Base-by-base conservation (phyloP, 2,113 vertebrate genomes). In the Corynorhinus townsendii region DNA sequence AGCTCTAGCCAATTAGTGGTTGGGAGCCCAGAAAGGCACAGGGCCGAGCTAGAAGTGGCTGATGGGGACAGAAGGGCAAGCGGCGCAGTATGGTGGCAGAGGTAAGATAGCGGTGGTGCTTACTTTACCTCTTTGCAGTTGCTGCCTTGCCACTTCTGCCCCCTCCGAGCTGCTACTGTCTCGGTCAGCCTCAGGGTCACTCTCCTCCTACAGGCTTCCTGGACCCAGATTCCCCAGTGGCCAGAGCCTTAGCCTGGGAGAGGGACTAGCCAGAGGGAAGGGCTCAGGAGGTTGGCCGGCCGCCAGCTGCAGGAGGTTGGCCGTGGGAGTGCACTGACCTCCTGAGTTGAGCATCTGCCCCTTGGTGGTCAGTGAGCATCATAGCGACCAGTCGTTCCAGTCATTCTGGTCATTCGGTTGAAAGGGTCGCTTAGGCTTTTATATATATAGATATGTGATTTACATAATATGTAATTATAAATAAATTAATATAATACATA, bases 51-150 rank as follows among this genome's bases (percentile, higher is more conserved):
- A 93, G 52, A 3, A 89, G 81, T 81, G 30, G 77, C 15, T 30
- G 40, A 1, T n/a, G 89, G 38, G 54, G 93, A n/a, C 75, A 38
- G 92, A 5, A 5, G 33, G 19, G 35, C 8, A 0, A 73, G 90
- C 33, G 77, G 86, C 43, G 56, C 47, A 2, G 52, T 52, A 15
- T 52, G 62, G 87, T 68, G 93, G 92, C 24, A 14, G 96, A 97
- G 98, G 98, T 98, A 98, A 98, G 97, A 98, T 98, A 98, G 98
- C 97, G 96, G 90, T 12, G 0, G 2, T 2, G 2, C 1, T 0
- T 3, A 7, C 0, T 2, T 14, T 71, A 43, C 2, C 22, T 12
- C 0, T 14, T 8, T 2, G 49, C 7, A 0, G 66, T n/a, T n/a
- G 1, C 15, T 1, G 0, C 3, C 10, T 38, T 9, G 5, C 5